Conservation (phyloP, 1,140 invertebrate species). For the Zaprionus kolodkinae region DNA sequence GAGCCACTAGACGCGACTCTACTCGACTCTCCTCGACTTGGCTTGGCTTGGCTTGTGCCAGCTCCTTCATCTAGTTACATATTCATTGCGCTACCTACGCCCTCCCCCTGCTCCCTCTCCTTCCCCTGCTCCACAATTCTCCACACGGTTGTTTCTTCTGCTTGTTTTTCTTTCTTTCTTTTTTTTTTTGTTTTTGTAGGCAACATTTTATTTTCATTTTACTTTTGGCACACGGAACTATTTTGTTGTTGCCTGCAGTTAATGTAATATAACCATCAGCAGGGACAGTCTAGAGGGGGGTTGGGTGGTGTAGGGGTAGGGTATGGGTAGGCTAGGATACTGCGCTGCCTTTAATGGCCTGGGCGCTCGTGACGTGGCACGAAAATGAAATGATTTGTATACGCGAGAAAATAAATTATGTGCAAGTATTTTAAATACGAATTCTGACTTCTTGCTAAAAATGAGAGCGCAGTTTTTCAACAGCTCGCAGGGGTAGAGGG, state of each 20-base stretch:
- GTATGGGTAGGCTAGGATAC: background rate
- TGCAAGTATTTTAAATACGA: conserved; percentile 82
- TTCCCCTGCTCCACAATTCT: background rate
- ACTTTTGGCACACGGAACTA: conserved; percentile 73
- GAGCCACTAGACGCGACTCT: too few relatives aligned
- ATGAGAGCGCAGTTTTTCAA: conserved; percentile 74
- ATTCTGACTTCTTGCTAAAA: conserved; percentile 62
- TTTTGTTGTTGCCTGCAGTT: conserved; percentile 68
- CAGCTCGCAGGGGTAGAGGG: background rate
- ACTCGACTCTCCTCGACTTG: background rate
- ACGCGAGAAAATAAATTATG: conserved; percentile 81
- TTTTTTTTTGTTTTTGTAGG: conserved; percentile 45
- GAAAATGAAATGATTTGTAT: conserved; percentile 82
- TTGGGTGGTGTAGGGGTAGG: background rate
- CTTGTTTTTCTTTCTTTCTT: background rate
- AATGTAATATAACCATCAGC: conserved; percentile 80
- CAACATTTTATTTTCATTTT: conserved; percentile 78
- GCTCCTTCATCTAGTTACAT: conserved; percentile 52
- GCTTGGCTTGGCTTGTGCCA: background rate
- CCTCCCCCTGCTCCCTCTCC: background rate
- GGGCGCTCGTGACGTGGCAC: conserved; percentile 68
- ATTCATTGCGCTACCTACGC: conserved; percentile 61
- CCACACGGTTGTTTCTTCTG: background rate
- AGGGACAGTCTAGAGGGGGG: conserved; percentile 1
- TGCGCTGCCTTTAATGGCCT: conserved; percentile 62